phyloP scores from a whole-genome alignment of 2,888 invertebrate genomes.

The Ephialtes manifestator region DNA sequence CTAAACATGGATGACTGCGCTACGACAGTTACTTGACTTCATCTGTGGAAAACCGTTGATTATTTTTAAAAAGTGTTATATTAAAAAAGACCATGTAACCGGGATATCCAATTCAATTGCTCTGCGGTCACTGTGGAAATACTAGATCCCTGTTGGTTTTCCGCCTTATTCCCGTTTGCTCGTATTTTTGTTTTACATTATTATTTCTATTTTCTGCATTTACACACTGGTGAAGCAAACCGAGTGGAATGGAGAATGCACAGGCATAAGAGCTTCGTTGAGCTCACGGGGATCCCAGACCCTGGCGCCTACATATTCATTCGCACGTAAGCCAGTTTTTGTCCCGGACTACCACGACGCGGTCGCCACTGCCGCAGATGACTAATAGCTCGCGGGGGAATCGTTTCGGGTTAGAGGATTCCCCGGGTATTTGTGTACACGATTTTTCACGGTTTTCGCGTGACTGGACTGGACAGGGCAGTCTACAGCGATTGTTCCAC shows the following conservation, averaged over 20 bases:
- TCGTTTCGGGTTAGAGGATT: slow-evolving; percentile 71
- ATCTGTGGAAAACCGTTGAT: no score
- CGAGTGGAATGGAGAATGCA: slow-evolving; percentile 66
- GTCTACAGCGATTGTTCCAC: slow-evolving; percentile 17
- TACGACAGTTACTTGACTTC: no score
- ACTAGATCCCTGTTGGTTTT: slow-evolving; percentile 20
- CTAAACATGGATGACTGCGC: no score
- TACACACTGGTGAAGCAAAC: slow-evolving; percentile 54
- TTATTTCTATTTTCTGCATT: slow-evolving; percentile 34
- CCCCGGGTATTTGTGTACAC: slow-evolving; percentile 74
- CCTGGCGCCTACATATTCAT: slow-evolving; percentile 57
- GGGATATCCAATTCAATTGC: slow-evolving; percentile 54
- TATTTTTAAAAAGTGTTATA: not conserved
- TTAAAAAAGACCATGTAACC: not conserved
- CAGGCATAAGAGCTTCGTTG: slow-evolving; percentile 26
- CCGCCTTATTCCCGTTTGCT: slow-evolving; percentile 26
- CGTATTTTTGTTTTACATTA: slow-evolving; percentile 32
- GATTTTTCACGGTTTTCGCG: slow-evolving; percentile 78
- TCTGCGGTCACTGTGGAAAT: slow-evolving; percentile 22
- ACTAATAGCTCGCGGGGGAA: slow-evolving; percentile 79
- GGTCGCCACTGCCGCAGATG: slow-evolving; percentile 75
- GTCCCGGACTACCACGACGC: slow-evolving; percentile 50
- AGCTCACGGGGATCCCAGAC: slow-evolving; percentile 45
- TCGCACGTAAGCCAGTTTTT: slow-evolving; percentile 67
- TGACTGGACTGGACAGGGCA: slow-evolving; percentile 16